These are phyloP conservation scores for Gastrophryne carolinensis DNA, from an alignment of 2,797 vertebrate genomes.

Conservation along the genomic window DNA sequence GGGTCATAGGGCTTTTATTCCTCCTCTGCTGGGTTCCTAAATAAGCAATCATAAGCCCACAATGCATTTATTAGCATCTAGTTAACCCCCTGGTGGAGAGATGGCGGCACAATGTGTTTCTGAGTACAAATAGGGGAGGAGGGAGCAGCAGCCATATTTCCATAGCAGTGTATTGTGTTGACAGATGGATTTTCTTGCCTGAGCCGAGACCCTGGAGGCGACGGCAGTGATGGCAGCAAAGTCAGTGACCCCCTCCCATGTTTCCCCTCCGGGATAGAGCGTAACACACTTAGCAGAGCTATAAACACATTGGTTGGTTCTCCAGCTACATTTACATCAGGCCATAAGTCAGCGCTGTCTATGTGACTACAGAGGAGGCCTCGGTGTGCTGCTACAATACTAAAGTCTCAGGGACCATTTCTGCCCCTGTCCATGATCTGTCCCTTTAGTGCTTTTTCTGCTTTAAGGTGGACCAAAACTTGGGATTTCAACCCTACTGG, in stretches of 20 bases:
- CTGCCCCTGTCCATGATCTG: too few relatives aligned
- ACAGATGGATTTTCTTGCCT: not conserved
- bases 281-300: not conserved
- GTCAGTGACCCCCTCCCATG: not conserved
- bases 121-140: not conserved
- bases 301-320: not conserved
- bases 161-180: not conserved
- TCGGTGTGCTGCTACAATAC: not conserved
- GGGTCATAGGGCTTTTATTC: not conserved
- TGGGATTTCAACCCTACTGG: too few relatives aligned
- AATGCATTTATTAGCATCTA: not conserved
- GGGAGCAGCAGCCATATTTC: not conserved
- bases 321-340: not conserved
- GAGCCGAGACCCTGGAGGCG: not conserved
- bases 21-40: not conserved
- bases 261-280: not conserved
- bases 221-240: too few relatives aligned
- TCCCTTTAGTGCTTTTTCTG: too few relatives aligned
- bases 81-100: not conserved
- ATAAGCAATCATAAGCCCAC: not conserved
- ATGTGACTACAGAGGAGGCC: not conserved
- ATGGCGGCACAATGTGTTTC: not conserved
- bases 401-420: too few relatives aligned
- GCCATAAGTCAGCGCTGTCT: slow-evolving; percentile 26
- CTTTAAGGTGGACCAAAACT: too few relatives aligned